phyloP scores from a whole-genome alignment of 1,140 invertebrate species.

The Zaprionus ornatus region DNA sequence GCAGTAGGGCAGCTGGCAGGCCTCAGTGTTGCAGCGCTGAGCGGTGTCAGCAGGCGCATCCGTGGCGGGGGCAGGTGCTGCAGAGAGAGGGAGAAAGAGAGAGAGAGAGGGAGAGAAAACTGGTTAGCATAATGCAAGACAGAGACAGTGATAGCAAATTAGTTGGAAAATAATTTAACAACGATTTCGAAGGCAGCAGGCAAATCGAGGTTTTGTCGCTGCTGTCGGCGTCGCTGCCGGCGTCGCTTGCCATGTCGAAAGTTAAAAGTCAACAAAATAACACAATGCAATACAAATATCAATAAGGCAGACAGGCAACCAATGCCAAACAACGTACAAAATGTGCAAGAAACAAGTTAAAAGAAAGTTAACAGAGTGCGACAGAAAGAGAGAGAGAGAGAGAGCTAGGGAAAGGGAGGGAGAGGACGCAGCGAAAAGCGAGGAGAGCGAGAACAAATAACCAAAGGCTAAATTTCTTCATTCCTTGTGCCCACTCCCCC shows the following conservation, averaged over 20 bases:
- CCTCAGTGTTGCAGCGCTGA: conserved; percentile 89
- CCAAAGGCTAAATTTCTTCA: conserved; percentile 55
- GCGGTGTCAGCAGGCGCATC: conserved; percentile 92
- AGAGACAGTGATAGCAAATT: conserved; percentile 19
- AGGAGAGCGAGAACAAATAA: conserved; percentile 53
- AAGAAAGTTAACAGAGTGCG: conserved; percentile 72
- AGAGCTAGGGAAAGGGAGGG: background rate
- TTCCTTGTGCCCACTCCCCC: conserved; percentile 12
- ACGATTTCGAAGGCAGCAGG: conserved; percentile 41
- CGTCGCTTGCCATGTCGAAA: conserved; percentile 41
- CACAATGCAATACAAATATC: conserved; percentile 76
- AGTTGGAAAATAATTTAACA: conserved; percentile 73
- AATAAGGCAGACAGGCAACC: conserved; percentile 50
- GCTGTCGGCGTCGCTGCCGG: background rate
- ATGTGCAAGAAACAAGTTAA: conserved; percentile 76
- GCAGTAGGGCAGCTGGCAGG: conserved; percentile 94
- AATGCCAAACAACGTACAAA: conserved; percentile 55
- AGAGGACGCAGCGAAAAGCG: background rate
- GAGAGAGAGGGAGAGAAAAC: background rate
- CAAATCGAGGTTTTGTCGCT: conserved; percentile 13
- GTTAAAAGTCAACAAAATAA: conserved; percentile 70
- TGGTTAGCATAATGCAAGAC: background rate
- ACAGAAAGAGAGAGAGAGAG: background rate
- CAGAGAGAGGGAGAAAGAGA: conserved; percentile 53
- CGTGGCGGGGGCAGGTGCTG: conserved; percentile 91